Percentiles rank a stretch among this genome's conserved stretches.
Evolutionary conservation across 2,888 invertebrate species (phyloP).

Genomic region (Myathropa florea): DNA sequence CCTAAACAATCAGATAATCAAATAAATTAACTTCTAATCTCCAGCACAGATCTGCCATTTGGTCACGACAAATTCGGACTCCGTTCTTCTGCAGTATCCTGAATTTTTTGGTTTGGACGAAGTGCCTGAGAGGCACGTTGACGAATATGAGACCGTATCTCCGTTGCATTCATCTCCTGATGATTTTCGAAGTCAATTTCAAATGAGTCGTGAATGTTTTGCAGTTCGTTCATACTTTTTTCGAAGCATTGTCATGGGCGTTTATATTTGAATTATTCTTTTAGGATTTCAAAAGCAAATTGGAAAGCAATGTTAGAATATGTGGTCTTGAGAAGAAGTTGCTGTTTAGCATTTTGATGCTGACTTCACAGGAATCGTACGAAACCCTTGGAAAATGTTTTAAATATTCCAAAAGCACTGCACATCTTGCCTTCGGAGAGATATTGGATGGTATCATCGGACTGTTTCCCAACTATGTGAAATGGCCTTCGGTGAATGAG

Average conservation of each 20-base stretch:
- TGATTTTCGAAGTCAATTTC: slow-evolving; percentile 35
- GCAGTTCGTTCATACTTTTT: slow-evolving; percentile 6
- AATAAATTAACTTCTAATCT: background rate
- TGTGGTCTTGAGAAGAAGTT: slow-evolving; percentile 24
- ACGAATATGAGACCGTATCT: background rate
- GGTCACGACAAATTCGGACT: slow-evolving; percentile 31
- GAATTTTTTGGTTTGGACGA: slow-evolving; percentile 20
- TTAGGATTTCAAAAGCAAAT: slow-evolving; percentile 36
- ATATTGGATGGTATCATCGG: slow-evolving; percentile 6
- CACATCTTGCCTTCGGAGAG: slow-evolving; percentile 14
- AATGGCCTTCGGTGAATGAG: slow-evolving; percentile 26
- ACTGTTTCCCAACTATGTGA: slow-evolving; percentile 22
- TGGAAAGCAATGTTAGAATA: background rate
- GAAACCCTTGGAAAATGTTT: slow-evolving; percentile 6
- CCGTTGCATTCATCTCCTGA: background rate
- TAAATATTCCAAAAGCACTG: slow-evolving; percentile 8
- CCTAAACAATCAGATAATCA: background rate
- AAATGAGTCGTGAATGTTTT: slow-evolving; percentile 29
- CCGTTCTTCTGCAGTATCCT: slow-evolving; percentile 31
- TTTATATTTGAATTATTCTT: background rate
- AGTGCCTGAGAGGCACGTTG: background rate
- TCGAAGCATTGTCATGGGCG: background rate
- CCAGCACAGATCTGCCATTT: slow-evolving; percentile 26
- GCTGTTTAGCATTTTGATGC: slow-evolving; percentile 22
- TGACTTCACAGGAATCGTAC: slow-evolving; percentile 6